phyloP scores from a whole-genome alignment of 2,888 invertebrate species.

The Nomada fucata region DNA sequence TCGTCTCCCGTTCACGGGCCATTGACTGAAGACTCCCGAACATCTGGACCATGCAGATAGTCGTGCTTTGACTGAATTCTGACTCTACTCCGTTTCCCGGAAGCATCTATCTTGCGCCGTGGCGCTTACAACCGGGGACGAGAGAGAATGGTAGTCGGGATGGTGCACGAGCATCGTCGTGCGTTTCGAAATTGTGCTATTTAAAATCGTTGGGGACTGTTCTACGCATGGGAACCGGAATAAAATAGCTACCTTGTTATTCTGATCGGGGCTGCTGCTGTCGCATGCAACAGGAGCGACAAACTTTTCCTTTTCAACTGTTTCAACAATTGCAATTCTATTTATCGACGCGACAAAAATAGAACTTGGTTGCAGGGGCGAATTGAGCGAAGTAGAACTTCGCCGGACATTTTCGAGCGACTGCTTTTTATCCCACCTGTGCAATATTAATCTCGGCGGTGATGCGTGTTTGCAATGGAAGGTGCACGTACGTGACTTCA shows the following conservation, averaged over 20 bases:
- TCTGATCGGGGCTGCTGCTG: no score
- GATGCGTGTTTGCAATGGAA: not conserved
- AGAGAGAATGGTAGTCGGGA: conserved; percentile 1
- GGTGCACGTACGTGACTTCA: not conserved
- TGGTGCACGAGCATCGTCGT: conserved; percentile 1
- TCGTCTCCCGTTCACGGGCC: conserved; percentile 74
- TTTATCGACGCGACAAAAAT: no score
- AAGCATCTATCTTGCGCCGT: conserved; percentile 75
- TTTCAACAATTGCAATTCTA: no score
- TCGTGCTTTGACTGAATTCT: conserved; percentile 69
- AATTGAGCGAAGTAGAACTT: no score
- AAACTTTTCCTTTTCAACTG: no score
- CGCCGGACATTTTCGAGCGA: no score
- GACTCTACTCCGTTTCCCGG: conserved; percentile 73
- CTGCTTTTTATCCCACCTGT: no score
- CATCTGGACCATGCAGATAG: conserved; percentile 78
- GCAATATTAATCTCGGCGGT: no score
- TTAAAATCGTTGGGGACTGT: not conserved
- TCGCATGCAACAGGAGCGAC: no score
- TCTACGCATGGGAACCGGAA: not conserved
- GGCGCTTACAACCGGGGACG: conserved; percentile 39
- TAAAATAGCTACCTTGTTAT: no score
- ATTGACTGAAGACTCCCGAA: conserved; percentile 72
- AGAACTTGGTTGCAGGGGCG: no score
- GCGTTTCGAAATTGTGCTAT: conserved; percentile 11